These are phyloP conservation scores for Trachelus troglodyta DNA, from an alignment of 2,888 invertebrate genomes.

Conservation along the genomic window DNA sequence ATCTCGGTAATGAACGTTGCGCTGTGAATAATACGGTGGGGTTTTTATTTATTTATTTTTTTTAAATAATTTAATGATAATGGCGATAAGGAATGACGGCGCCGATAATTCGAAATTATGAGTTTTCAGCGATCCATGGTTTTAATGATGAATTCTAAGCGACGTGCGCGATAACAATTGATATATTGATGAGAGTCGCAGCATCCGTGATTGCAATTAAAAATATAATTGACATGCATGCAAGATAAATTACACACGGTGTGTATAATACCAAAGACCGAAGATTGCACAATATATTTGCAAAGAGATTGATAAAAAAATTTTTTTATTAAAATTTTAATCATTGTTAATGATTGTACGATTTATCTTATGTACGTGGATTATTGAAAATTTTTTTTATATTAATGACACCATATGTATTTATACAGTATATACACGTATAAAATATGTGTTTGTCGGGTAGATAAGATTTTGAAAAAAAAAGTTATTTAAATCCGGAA, in stretches of 20 bases:
- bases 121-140: too few relatives aligned
- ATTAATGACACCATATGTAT: background rate
- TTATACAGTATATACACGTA: background rate
- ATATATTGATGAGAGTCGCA: background rate
- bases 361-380: too few relatives aligned
- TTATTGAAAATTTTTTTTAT: background rate
- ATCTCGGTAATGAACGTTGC: background rate
- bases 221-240: background rate
- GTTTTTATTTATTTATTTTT: background rate
- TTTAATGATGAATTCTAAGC: too few relatives aligned
- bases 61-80: background rate
- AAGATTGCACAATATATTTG: too few relatives aligned
- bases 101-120: background rate
- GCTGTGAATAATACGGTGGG: background rate
- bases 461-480: background rate
- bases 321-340: too few relatives aligned
- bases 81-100: background rate
- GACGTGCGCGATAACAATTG: background rate
- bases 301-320: too few relatives aligned
- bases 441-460: background rate
- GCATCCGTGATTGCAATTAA: background rate
- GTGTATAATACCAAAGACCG: too few relatives aligned
- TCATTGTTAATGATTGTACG: too few relatives aligned
- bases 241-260: too few relatives aligned
- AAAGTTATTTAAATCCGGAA: background rate